These are phyloP conservation scores for Dryadula phaetusa DNA, from an alignment of 2,888 invertebrate genomes.

Conservation along the genomic window DNA sequence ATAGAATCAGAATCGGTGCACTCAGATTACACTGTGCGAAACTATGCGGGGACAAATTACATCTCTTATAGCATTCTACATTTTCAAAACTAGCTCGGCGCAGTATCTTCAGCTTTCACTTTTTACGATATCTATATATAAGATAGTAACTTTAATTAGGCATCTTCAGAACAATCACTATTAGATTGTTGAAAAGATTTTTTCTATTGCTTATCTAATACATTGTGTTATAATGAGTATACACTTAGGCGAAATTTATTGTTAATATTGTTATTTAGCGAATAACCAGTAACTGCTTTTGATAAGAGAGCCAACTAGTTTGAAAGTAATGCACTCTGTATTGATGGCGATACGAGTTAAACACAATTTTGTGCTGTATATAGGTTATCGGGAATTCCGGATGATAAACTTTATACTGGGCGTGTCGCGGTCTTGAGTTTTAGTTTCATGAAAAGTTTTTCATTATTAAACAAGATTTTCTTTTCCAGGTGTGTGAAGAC, in stretches of 20 bases:
- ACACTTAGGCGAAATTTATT: conserved; percentile 2
- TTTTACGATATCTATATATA: conserved; percentile 39
- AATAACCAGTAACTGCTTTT: conserved; percentile 46
- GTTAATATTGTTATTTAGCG: conserved; percentile 39
- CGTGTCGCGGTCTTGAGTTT: conserved; percentile 51
- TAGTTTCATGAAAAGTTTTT: conserved; percentile 52
- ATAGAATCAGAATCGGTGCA: conserved; percentile 55
- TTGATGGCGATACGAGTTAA: conserved; percentile 74
- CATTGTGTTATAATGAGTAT: not conserved
- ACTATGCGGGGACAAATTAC: conserved; percentile 60
- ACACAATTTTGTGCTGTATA: conserved; percentile 71
- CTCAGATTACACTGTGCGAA: conserved; percentile 75
- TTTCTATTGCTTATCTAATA: not conserved
- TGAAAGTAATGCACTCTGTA: conserved; percentile 67
- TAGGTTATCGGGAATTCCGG: conserved; percentile 81
- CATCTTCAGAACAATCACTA: not conserved
- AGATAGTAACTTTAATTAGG: not conserved
- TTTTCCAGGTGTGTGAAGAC: conserved; percentile 94
- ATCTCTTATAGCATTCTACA: conserved; percentile 52
- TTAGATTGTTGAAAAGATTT: too few relatives aligned
- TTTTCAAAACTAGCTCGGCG: conserved; percentile 48
- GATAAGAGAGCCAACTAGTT: conserved; percentile 57
- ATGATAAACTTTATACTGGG: conserved; percentile 69
- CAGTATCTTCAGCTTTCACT: conserved; percentile 48
- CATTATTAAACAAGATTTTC: conserved; percentile 28